Base-by-base conservation (phyloP, 2,797 vertebrate genomes). In the Ataeniobius toweri region DNA sequence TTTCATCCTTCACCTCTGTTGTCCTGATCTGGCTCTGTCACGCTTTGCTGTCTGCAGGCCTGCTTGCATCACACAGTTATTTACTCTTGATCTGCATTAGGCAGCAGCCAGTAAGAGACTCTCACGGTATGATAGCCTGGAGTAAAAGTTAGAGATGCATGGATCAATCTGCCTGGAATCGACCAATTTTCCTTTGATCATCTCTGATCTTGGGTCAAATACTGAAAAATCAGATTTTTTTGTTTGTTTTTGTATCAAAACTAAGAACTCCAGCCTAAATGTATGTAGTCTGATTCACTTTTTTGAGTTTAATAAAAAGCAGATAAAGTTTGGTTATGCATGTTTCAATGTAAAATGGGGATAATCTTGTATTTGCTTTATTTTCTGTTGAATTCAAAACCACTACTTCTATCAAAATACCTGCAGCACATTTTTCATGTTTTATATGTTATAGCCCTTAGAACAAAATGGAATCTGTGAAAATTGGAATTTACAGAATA, bases 1-100 rank as follows among this genome's bases (percentile, higher is more conserved):
- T 87, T 82, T 89, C 79, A 82, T 86, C 86, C 78, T 79, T 79
- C 39, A 13, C 46, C 85, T 76, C 74, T 31, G 73, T 65, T 85
- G 89, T 90, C 89, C 90, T 83, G 73, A 81, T 83, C 31, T 74
- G 84, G 90, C 91, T 85, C 76, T 50, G 61, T 74, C 79, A 74
- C 36, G 77, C 74, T 74, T 81, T 76, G 70, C 74, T 74, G 14
- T 79, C 71, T 53, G 14, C 83, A 63, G 41, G 59, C 73, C 70
- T 74, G 68, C 73, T 77, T 70, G n/a, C 67, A 48, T 46, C 67
- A 48, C 24, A 26, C 13, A 26, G 26, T 70, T 70, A 48, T 70
- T 70, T 70, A 70, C 67, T 14, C 41, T 70, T 48, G 24, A 69
- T 69, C 67, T 48, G 44, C 67, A 26, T 69, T 26, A 70, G 14